Conservation (phyloP, 2,888 invertebrate genomes). For the Loripinus fragilis region DNA sequence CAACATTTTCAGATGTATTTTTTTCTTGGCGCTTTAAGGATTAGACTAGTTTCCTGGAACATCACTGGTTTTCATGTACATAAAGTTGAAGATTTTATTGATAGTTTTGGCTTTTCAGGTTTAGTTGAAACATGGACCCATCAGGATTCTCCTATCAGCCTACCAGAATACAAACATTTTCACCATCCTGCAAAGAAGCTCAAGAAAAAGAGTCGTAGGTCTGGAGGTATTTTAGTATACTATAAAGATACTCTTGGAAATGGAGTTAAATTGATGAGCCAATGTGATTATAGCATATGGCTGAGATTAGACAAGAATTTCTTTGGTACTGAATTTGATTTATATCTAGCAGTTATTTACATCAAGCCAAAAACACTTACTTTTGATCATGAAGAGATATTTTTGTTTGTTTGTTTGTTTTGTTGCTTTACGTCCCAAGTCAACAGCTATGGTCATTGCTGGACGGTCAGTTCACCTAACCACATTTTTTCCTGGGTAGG, state of each 20-base stretch:
- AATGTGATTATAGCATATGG: not conserved
- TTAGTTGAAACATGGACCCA: constrained; percentile 6
- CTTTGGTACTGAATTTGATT: not conserved
- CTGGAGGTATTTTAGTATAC: not conserved
- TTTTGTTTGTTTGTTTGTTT: no score
- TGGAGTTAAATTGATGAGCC: not conserved
- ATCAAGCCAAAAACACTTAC: not conserved
- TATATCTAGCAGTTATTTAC: not conserved
- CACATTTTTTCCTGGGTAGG: no score
- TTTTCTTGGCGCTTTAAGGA: no score
- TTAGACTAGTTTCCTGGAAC: not conserved
- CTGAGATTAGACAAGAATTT: not conserved
- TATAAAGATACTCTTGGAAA: not conserved
- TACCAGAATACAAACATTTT: not conserved
- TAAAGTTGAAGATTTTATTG: not conserved
- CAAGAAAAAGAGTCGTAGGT: not conserved
- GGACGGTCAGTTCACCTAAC: no score
- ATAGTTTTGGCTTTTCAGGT: not conserved
- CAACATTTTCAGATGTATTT: no score
- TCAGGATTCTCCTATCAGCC: not conserved
- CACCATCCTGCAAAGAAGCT: not conserved
- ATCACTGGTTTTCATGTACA: not conserved
- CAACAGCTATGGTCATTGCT: no score
- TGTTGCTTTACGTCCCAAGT: no score
- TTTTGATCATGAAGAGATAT: not conserved